phyloP scores from a whole-genome alignment of 2,797 vertebrate species.

The Sphenopsis melanotis region DNA sequence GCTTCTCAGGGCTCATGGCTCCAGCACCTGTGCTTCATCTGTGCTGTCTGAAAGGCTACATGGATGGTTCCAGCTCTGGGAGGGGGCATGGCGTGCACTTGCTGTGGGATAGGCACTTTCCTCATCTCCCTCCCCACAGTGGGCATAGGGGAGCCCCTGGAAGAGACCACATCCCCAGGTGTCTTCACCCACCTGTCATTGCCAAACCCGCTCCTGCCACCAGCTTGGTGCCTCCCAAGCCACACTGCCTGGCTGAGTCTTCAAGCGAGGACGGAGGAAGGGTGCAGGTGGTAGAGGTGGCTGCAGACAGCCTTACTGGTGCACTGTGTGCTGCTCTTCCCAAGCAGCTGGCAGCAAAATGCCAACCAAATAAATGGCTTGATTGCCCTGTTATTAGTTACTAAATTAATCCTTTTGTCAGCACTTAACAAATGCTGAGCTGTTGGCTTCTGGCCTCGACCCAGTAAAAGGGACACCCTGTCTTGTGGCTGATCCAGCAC shows the following conservation, averaged over 20 bases:
- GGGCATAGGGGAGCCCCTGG: background rate
- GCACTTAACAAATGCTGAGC: conserved; percentile 25
- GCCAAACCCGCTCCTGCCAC: background rate
- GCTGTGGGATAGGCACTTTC: background rate
- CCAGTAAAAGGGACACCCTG: background rate
- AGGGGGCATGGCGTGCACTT: fast-evolving
- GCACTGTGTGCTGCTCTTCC: background rate
- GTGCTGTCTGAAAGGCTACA: background rate
- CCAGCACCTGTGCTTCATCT: background rate
- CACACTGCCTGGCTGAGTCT: background rate
- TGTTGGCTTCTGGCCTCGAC: conserved; percentile 1
- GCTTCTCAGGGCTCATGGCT: background rate
- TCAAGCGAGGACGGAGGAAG: fast-evolving
- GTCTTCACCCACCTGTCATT: background rate
- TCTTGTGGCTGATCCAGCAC: background rate
- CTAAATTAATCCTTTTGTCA: conserved; percentile 48
- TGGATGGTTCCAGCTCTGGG: background rate
- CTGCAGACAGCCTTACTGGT: background rate
- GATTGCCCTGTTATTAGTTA: conserved; percentile 45
- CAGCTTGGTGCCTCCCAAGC: background rate
- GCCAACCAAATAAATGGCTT: conserved; percentile 11
- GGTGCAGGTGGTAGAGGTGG: background rate
- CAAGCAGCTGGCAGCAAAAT: background rate
- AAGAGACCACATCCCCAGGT: background rate
- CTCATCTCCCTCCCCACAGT: background rate